Evolutionary conservation across 2,113 vertebrate species (phyloP), one percentile per base, ranked within the genome.

Genomic region (Lepus americanus): DNA sequence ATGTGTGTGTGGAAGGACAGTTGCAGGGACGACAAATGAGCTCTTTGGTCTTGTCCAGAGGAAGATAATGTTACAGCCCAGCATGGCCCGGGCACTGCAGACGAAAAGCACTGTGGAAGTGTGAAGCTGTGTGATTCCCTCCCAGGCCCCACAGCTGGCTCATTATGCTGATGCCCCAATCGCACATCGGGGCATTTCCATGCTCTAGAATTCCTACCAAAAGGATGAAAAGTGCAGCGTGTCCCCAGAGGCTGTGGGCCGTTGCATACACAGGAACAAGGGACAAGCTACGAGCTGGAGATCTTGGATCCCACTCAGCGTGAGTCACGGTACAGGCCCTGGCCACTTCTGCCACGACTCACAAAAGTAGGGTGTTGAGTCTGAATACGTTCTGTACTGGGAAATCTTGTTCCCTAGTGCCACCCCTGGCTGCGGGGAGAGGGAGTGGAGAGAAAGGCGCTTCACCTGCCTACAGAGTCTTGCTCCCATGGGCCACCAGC

Each of bases 141-240:
- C 97, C 17, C 59, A 79, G 97, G 97, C 87, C 95, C 76, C 59
- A 69, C 89, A 72, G 64, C 87, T 59, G 87, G 87, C 94, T 97
- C 89, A 83, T 96, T 97, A 97, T 95, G 96, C 97, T 96, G 96
- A 96, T 87, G 81, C 72, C 93, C 80, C 96, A 97, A 92, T 82
- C 96, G 95, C 95, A 98, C 96, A 96, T 94, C 51, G 95, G 95
- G 95, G 77, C 27, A 51, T 97, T 97, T 97, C 94, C 96, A 61
- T 93, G 55, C 25, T 1, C 66, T 95, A 80, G 84, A 94, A 94
- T 74, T 95, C 93, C 86, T 97, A 85, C 89, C 61, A 29, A 55
- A 97, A 87, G 87, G 89, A 94, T 97, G 88, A 97, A 94, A 97
- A 96, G 90, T 94, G 51, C 84, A 92, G 19, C 64, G 23, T 84